Conservation (phyloP, 2,888 invertebrate genomes). For the Agonopterix arenella region DNA sequence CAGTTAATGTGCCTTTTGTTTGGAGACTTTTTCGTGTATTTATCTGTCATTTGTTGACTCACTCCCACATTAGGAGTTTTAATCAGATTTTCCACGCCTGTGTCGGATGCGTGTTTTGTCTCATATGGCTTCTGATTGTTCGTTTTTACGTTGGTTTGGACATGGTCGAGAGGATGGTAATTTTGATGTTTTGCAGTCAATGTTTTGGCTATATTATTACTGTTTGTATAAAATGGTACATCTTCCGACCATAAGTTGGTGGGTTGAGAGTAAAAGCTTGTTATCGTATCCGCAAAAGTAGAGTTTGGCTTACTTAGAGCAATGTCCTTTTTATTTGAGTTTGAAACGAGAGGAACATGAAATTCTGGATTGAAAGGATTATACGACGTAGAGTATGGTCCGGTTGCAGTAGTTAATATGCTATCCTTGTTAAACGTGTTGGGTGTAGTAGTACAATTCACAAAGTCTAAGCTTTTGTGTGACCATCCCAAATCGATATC, state of each 20-base stretch:
- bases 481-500: conserved; percentile 72
- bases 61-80: conserved; percentile 38
- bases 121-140: conserved; percentile 47
- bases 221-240: conserved; percentile 57
- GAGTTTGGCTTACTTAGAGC: conserved; percentile 40
- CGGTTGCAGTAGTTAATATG: conserved; percentile 48
- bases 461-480: conserved; percentile 67
- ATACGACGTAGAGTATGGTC: conserved; percentile 54
- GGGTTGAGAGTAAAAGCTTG: conserved; percentile 63
- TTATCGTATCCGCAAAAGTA: conserved; percentile 57
- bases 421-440: conserved; percentile 58
- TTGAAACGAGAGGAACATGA: conserved; percentile 58
- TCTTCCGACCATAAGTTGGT: conserved; percentile 65
- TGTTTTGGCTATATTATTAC: conserved; percentile 46
- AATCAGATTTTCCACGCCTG: conserved; percentile 26
- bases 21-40: conserved; percentile 63
- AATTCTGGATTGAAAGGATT: conserved; percentile 70
- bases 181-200: conserved; percentile 49
- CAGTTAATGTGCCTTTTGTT: conserved; percentile 70
- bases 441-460: conserved; percentile 51
- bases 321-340: conserved; percentile 51
- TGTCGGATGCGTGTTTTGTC: conserved; percentile 35
- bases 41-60: conserved; percentile 45
- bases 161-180: conserved; percentile 42
- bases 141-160: conserved; percentile 36